Evolutionary conservation across 2,888 invertebrate species (phyloP), one percentile per base, ranked within the genome.

Genomic region (Plagodis dolabraria): DNA sequence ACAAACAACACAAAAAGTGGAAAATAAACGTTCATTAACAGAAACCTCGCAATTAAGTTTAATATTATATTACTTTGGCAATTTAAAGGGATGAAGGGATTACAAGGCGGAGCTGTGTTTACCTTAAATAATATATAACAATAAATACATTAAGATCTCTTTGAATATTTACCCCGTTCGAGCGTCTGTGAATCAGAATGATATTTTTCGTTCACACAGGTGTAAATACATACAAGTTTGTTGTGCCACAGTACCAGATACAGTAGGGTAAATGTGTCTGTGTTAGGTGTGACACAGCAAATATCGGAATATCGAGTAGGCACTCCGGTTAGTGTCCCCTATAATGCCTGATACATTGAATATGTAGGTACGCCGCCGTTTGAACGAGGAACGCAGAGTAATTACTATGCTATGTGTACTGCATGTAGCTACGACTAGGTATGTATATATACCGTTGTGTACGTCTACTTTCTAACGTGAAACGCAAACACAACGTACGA

Each of bases 401-500:
- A 79, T 78, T 76, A 73, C 72, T 70, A 57, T 62, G 66, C 64
- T 67, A 52, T 62, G 53, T 65, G 52, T 53, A 33, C 47, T 46
- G 33, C 33, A 47, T 47, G 57, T 57, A 50, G 44, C 35, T 55
- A 55, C 43, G 10, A n/a, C 42, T 9, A 22, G 22, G 63, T 54
- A 60, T 54, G 60, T 57, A 50, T 36, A 22, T 55, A 55, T 43
- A 10, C 10, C 46, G 11, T 40, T 40, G 10, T 45, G 47, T 56
- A 67, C 42, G 47, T 48, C 42, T 68, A 68, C 71, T 69, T 72
- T 70, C 74, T 74, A 79, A 79, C 68, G 65, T 70, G 64, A 60
- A 71, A 70, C 53, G 71, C 73, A 80, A 79, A 80, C 70, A 76
- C 61, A 67, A 55, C 46, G 60, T 57, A 34, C 54, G 55, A 71